Evolutionary conservation across 2,113 vertebrate species (phyloP).

Genomic region (Serinus canaria): DNA sequence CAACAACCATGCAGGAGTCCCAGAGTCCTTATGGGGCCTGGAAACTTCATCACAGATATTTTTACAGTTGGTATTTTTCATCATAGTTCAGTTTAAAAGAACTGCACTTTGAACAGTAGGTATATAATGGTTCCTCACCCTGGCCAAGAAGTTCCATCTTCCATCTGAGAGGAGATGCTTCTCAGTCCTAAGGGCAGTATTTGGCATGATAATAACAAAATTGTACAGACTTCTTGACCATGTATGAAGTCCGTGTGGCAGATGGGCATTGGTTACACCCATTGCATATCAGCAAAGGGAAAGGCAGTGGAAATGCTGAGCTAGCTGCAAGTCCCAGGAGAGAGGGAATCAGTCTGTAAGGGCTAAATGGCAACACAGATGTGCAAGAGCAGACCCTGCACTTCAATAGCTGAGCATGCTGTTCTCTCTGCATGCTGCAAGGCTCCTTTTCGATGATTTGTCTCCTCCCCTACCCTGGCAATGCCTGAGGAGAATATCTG

Average conservation of each 20-base stretch:
- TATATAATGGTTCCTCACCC: not conserved
- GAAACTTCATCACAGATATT: not conserved
- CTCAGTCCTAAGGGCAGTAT: not conserved
- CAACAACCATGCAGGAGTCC: not conserved
- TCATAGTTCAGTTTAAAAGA: not conserved
- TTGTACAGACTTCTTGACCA: not conserved
- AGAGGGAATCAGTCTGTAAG: not conserved
- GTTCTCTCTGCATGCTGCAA: not conserved
- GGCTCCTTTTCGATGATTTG: not conserved
- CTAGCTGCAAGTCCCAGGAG: not conserved
- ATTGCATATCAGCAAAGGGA: fast-evolving
- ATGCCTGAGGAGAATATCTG: not conserved
- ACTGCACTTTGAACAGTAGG: not conserved
- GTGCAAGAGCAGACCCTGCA: not conserved
- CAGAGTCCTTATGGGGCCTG: not conserved
- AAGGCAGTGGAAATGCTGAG: not conserved
- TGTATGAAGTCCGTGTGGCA: not conserved
- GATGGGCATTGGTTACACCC: not conserved
- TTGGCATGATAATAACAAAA: not conserved
- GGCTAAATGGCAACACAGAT: not conserved
- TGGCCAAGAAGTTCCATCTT: not conserved
- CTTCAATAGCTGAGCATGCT: not conserved
- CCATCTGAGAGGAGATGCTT: not conserved
- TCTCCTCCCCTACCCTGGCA: not conserved
- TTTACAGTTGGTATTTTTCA: not conserved